These are phyloP conservation scores for Drosophila ezoana DNA, from an alignment of 2,888 invertebrate genomes.

Conservation along the genomic window DNA sequence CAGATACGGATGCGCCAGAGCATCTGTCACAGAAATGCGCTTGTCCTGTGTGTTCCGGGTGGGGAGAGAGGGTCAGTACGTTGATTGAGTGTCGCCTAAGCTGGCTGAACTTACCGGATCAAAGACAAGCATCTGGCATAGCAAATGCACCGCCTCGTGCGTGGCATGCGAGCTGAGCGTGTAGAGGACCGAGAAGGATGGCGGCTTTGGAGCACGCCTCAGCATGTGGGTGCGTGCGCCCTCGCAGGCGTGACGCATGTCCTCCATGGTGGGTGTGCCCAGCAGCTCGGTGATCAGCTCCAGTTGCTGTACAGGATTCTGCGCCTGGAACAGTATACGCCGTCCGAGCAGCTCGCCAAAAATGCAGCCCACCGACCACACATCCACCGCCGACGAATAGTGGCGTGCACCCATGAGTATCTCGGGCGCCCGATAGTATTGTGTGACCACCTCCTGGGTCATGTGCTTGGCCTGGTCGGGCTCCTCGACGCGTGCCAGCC, in stretches of 20 bases:
- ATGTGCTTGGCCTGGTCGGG: constrained; percentile 96
- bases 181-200: constrained; percentile 95
- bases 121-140: constrained; percentile 98
- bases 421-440: constrained; percentile 99
- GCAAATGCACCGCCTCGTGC: constrained; percentile 98
- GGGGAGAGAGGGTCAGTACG: not conserved
- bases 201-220: constrained; percentile 93
- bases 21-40: constrained; percentile 97
- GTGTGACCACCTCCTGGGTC: constrained; percentile 99
- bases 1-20: constrained; percentile 97
- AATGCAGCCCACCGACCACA: constrained; percentile 99
- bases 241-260: constrained; percentile 98
- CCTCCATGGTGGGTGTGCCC: constrained; percentile 97
- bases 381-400: constrained; percentile 98
- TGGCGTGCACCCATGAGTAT: constrained; percentile 99
- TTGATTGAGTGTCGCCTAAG: constrained; percentile 4
- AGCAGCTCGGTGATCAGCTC: constrained; percentile 98
- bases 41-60: constrained; percentile 89
- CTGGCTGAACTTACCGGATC: constrained; percentile 91
- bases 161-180: constrained; percentile 96
- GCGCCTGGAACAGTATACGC: constrained; percentile 98
- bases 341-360: constrained; percentile 98
- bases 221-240: constrained; percentile 97
- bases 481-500: constrained; percentile 98
- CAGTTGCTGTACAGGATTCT: constrained; percentile 98